Evolutionary conservation across 2,797 vertebrate genomes (phyloP).

Genomic region (Pipistrellus kuhlii): DNA sequence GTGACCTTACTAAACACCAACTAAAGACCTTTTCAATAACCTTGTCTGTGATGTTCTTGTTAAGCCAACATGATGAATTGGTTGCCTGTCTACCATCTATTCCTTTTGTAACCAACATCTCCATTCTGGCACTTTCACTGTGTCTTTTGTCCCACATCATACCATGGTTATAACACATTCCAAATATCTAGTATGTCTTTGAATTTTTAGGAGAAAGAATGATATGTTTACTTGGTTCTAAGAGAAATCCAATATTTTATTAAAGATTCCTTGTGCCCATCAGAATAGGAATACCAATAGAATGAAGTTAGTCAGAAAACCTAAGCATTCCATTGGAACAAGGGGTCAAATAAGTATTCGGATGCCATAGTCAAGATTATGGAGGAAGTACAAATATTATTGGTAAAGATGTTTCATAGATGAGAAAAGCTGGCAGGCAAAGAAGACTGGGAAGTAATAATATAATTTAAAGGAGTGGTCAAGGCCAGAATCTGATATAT

Average conservation of each 20-base stretch:
- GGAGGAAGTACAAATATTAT: not conserved
- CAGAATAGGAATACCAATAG: not conserved
- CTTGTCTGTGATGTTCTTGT: not conserved
- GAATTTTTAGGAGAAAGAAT: not conserved
- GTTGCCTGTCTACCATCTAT: not conserved
- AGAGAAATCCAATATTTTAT: not conserved
- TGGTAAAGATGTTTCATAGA: not conserved
- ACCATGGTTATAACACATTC: not conserved
- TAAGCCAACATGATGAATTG: not conserved
- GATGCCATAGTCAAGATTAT: not conserved
- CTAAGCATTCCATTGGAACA: not conserved
- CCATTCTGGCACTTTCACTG: not conserved
- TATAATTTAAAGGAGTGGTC: not conserved
- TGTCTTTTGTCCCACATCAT: not conserved
- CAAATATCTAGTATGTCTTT: not conserved
- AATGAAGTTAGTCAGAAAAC: conserved; percentile 11
- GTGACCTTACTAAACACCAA: not conserved
- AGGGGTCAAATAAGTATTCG: not conserved
- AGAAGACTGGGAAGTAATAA: not conserved
- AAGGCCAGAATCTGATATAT: not conserved
- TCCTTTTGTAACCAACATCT: conserved; percentile 10
- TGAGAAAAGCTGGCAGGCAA: not conserved
- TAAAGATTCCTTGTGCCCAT: not conserved
- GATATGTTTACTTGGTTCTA: not conserved
- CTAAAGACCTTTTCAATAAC: not conserved